These are phyloP conservation scores for Turritopsis dohrnii DNA, from an alignment of 30 jellyfish, hydroid and myxozoan genomes.

Conservation along the genomic window DNA sequence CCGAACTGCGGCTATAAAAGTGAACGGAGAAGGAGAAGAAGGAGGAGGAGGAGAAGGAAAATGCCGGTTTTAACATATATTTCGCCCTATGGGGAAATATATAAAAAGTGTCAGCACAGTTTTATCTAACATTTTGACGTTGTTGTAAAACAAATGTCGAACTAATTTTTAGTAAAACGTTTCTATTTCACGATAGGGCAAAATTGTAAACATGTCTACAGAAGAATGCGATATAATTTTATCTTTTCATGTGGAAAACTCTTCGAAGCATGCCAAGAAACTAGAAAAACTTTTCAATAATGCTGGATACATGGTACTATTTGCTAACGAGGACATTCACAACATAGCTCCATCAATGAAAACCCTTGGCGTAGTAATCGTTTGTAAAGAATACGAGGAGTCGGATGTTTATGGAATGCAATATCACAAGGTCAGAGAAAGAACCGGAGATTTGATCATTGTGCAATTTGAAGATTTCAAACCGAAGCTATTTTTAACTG, in stretches of 20 bases:
- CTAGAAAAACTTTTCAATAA: neutral
- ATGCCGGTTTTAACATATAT: too few relatives aligned
- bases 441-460: neutral
- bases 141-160: too few relatives aligned
- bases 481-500: neutral
- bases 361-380: neutral
- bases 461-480: neutral
- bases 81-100: too few relatives aligned
- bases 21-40: too few relatives aligned
- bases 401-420: neutral
- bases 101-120: too few relatives aligned
- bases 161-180: too few relatives aligned
- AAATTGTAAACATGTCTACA: neutral
- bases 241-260: neutral
- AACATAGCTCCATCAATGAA: neutral
- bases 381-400: neutral
- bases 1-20: too few relatives aligned
- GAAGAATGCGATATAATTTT: neutral
- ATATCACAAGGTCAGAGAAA: neutral
- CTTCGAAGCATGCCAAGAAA: neutral
- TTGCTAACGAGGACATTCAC: neutral
- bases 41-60: too few relatives aligned
- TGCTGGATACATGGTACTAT: neutral
- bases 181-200: too few relatives aligned
- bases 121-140: too few relatives aligned